Evolutionary conservation across 1,140 invertebrate genomes (phyloP).

Genomic region (Aphis craccivora): DNA sequence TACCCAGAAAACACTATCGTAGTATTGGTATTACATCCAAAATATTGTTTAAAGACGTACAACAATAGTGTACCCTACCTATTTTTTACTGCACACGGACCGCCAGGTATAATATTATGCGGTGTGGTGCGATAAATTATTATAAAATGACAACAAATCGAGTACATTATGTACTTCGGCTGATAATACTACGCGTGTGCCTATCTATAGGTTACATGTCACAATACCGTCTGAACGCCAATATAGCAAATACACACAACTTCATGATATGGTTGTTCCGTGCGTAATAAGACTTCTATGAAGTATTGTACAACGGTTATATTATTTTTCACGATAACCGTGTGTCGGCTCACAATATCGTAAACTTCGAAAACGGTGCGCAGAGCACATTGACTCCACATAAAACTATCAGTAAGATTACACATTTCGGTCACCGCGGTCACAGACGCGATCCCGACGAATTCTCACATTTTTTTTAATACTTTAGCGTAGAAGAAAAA

Average conservation of each 20-base stretch:
- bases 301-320: background rate
- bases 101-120: background rate
- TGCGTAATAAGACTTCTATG: too few relatives aligned
- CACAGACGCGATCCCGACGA: background rate
- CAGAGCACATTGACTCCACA: too few relatives aligned
- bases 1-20: background rate
- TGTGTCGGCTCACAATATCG: background rate
- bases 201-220: background rate
- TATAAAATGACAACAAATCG: slow-evolving; percentile 12
- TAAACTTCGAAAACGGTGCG: background rate
- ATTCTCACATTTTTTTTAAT: background rate
- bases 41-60: background rate
- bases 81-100: background rate
- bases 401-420: too few relatives aligned
- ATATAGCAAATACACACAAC: background rate
- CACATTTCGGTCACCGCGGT: background rate
- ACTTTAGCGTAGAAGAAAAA: background rate
- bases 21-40: background rate
- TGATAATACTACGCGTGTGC: background rate
- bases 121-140: background rate
- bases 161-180: background rate
- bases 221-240: background rate
- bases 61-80: background rate
- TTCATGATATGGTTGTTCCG: too few relatives aligned
- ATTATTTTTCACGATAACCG: background rate